phyloP scores from a whole-genome alignment of 2,888 invertebrate species.

The Eudemis profundana region DNA sequence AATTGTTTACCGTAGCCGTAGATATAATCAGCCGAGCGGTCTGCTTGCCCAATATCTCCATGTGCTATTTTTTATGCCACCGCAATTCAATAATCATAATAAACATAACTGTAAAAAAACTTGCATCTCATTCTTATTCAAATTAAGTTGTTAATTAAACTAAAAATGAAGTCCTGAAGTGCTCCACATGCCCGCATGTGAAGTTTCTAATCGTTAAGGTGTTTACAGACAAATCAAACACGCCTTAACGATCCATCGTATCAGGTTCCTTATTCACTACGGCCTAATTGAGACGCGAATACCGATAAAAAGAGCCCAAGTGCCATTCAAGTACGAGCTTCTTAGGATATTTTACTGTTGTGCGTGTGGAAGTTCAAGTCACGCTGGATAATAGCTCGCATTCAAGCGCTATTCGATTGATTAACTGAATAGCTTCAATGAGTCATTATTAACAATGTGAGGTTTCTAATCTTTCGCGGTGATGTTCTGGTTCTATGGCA shows the following conservation, averaged over 20 bases:
- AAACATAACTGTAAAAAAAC: slow-evolving; percentile 1
- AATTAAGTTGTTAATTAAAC: slow-evolving; percentile 22
- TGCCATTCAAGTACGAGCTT: not conserved
- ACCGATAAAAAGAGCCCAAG: not conserved
- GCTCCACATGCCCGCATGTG: slow-evolving; percentile 33
- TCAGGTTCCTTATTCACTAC: slow-evolving; percentile 35
- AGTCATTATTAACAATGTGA: slow-evolving; percentile 26
- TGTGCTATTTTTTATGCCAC: no score
- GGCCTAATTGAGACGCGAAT: slow-evolving; percentile 19
- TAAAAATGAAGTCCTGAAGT: slow-evolving; percentile 9
- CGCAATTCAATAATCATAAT: no score
- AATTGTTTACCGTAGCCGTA: no score
- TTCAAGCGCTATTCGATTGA: slow-evolving; percentile 20
- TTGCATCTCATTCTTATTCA: slow-evolving; percentile 21
- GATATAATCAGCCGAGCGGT: no score
- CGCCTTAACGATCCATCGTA: slow-evolving; percentile 30
- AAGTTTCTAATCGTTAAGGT: slow-evolving; percentile 31
- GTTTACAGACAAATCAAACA: slow-evolving; percentile 41
- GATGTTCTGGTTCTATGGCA: not conserved
- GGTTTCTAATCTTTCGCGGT: slow-evolving; percentile 25
- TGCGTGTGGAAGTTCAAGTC: slow-evolving; percentile 11
- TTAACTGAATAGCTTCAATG: slow-evolving; percentile 31
- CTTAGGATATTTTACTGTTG: not conserved
- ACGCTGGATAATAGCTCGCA: slow-evolving; percentile 30
- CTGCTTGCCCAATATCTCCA: no score